Evolutionary conservation across 1,140 invertebrate genomes (phyloP), one percentile per base, ranked within the genome.

Genomic region (Homarus americanus): DNA sequence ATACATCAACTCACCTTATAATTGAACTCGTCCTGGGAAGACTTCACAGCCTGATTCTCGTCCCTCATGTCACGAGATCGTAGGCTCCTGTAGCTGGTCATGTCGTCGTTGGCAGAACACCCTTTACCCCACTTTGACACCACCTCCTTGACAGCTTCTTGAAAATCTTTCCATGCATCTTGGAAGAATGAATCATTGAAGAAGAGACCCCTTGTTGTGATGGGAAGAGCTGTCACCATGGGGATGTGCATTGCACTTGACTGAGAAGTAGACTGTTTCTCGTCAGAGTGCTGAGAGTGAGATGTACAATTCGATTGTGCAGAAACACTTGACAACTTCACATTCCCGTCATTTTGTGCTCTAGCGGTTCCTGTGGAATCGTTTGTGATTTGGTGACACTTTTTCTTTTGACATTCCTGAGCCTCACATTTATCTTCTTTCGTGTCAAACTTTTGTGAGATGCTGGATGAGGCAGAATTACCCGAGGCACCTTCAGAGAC

Each of bases 161-260:
- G 58, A 41, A 82, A 89, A 40, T 89, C 87, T 5, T 89, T 38
- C 78, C 87, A 73, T 1, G 78, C n/a, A 44, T 89, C 63, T 44
- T 82, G 53, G 87, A 89, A 89, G 87, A 80, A 89, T 5, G 78
- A 28, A 78, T 89, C 87, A 28, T 28, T 53, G 79, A 89, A 89
- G 78, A 89, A 89, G n/a, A 24, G 12, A 24, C 87, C 87, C 17
- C 53, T 34, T 36, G 40, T 82, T 20, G 87, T 69, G 38, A 89
- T 82, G n/a, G 78, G 85, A 24, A 79, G 44, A 38, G 24, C 32
- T 58, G 73, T 36, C 9, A 4, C 28, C n/a, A 10, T 44, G 36
- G 17, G 49, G 17, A 28, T 10, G 85, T 36, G 69, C 40, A 53
- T 32, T 15, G 53, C 12, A 38, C 44, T 41, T 4, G 28, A 12